Evolutionary conservation across 2,113 vertebrate genomes (phyloP).

Genomic region (Etia nguti): DNA sequence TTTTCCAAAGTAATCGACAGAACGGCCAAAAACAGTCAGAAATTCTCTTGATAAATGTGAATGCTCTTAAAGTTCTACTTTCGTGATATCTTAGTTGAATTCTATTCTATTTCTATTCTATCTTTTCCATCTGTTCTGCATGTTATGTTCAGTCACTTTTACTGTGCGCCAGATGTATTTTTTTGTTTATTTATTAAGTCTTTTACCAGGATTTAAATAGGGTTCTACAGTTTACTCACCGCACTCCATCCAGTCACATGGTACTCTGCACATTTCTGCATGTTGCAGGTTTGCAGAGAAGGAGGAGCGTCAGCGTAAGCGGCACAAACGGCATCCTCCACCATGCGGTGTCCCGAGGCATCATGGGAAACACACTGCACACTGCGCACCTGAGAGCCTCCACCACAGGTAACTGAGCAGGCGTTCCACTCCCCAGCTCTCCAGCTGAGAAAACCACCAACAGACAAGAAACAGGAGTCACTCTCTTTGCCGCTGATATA

Average conservation of each 20-base stretch:
- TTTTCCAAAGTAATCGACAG: not conserved
- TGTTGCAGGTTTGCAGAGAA: conserved; percentile 81
- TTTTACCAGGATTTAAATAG: not conserved
- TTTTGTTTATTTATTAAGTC: not conserved
- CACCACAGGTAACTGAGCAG: conserved; percentile 85
- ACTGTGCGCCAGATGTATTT: fast-evolving
- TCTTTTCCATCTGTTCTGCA: not conserved
- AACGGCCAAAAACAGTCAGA: not conserved
- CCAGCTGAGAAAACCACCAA: conserved; percentile 76
- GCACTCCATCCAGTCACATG: conserved; percentile 75
- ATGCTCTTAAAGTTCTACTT: not conserved
- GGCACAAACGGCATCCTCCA: conserved; percentile 75
- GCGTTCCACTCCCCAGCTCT: conserved; percentile 80
- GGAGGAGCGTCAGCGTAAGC: conserved; percentile 75
- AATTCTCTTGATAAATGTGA: not conserved
- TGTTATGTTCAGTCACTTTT: fast-evolving
- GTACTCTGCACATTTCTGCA: conserved; percentile 79
- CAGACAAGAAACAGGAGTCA: not conserved
- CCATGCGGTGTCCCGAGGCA: conserved; percentile 66
- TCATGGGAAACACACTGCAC: conserved; percentile 82
- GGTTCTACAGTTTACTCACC: conserved; percentile 59
- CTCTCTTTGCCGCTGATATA: fast-evolving
- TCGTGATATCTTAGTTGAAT: no score
- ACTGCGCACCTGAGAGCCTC: conserved; percentile 82
- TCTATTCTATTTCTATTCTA: no score